phyloP scores from a whole-genome alignment of 2,888 invertebrate species.

The Lasioglossum figueresi region DNA sequence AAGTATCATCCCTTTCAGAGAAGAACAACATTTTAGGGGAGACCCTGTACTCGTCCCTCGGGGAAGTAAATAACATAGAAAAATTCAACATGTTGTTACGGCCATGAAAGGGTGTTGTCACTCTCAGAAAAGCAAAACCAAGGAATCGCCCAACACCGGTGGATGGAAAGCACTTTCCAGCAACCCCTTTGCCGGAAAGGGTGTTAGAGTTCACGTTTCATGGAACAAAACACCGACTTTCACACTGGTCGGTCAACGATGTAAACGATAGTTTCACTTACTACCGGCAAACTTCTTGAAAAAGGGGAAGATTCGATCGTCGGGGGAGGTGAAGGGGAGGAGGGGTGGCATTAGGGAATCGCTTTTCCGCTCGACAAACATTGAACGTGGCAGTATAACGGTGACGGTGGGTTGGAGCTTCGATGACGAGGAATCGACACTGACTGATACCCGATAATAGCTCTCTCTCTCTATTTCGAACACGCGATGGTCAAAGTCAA shows the following conservation, averaged over 20 bases:
- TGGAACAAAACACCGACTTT: background rate
- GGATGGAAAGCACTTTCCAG: background rate
- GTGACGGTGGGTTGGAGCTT: background rate
- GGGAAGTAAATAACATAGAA: background rate
- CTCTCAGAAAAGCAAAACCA: background rate
- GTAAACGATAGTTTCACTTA: background rate
- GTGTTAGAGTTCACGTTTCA: background rate
- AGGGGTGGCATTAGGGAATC: background rate
- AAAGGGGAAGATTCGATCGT: background rate
- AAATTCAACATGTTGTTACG: background rate
- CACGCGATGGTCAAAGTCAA: conserved; percentile 49
- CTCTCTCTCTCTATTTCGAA: conserved; percentile 43
- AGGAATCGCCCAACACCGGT: background rate
- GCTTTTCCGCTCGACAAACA: conserved; percentile 3
- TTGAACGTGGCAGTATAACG: background rate
- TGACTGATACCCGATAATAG: conserved; percentile 46
- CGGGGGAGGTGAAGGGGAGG: too few species aligned
- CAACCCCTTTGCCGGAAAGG: background rate
- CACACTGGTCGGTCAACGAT: background rate
- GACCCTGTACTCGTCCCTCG: too few species aligned
- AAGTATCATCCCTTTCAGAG: too few species aligned
- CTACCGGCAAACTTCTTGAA: background rate
- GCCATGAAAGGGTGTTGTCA: background rate
- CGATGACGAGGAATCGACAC: conserved; percentile 46
- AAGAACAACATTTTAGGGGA: too few species aligned